Base-by-base conservation (phyloP, 2,888 invertebrate genomes). In the Cryptus armator region DNA sequence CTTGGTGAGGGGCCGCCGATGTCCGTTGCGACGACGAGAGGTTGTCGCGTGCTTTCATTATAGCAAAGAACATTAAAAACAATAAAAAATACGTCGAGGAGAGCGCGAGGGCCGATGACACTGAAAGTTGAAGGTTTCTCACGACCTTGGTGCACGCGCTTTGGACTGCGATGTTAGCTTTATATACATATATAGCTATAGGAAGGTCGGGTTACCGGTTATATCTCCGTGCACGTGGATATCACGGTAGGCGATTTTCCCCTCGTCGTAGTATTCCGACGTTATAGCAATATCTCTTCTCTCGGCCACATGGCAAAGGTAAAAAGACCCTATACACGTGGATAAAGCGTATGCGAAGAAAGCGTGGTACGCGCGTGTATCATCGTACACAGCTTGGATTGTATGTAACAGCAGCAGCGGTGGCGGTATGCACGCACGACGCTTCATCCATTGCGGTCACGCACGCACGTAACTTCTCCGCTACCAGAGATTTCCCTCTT, bases 121-220 rank as follows among this genome's bases (percentile, higher is more conserved):
- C 86, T 78, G 86, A 89, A 87, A 89, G 89, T 87, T 88, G 87
- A 89, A 87, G 86, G 86, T 87, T 89, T 90, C 90, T 89, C 90
- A 90, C 89, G 90, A 89, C 90, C 90, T 90, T 90, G 37, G 90
- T 75, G 53, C 43, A 44, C 80, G 19, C 78, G 68, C 64, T 37
- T 37, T 32, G 44, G 32, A 29, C 56, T 37, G 62, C 32, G 32
- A 12, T 46, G 44, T 32, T 16, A 44, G 37, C 37, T 37, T 37
- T 59, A 24, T 56, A 68, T 2, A 46, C 12, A n/a, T 78, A 70
- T 70, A 64, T 32, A 46, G 37, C 37, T 9, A 9, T 37, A 37
- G 6, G 59, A 29, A 14, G 32, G 59, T 5, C 56, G 59, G 59
- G 44, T 44, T 62, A 24, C 59, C 44, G 29, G 29, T 72, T 46